Evolutionary conservation across 2,797 vertebrate species (phyloP).

Genomic region (Myotis pilosus): DNA sequence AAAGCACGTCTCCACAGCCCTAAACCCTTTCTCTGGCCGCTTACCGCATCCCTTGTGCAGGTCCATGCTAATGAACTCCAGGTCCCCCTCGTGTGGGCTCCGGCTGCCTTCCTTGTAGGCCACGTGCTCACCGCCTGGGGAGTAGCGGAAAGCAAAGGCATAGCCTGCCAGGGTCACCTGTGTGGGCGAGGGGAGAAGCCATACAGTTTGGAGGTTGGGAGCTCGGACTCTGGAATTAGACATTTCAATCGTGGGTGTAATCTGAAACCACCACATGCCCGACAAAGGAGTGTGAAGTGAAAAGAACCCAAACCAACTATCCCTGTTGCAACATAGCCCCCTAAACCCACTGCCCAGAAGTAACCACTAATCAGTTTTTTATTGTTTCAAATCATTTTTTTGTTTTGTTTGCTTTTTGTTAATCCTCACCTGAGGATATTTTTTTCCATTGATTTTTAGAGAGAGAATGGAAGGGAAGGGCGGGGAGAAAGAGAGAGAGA

Average conservation of each 20-base stretch:
- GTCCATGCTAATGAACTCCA: constrained; percentile 94
- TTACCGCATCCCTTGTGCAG: constrained; percentile 92
- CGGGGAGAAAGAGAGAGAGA: no score
- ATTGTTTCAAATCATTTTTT: not conserved
- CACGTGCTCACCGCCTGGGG: constrained; percentile 91
- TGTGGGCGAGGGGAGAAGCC: not conserved
- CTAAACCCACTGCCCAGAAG: not conserved
- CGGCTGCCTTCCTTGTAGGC: constrained; percentile 87
- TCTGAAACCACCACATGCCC: not conserved
- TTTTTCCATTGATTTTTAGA: no score
- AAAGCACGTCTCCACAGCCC: fast-evolving
- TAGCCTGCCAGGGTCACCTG: constrained; percentile 93
- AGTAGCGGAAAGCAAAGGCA: constrained; percentile 91
- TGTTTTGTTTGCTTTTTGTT: no score
- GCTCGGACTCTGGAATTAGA: not conserved
- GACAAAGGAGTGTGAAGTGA: not conserved
- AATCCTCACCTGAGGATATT: no score
- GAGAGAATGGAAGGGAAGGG: no score
- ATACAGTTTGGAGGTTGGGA: not conserved
- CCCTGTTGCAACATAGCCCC: not conserved
- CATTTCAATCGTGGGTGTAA: not conserved
- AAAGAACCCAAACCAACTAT: not conserved
- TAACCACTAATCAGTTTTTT: not conserved
- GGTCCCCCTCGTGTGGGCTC: constrained; percentile 89
- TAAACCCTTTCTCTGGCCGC: constrained; percentile 21